phyloP scores from a whole-genome alignment of 2,797 vertebrate genomes.

The Phrynocephalus guinanensis region DNA sequence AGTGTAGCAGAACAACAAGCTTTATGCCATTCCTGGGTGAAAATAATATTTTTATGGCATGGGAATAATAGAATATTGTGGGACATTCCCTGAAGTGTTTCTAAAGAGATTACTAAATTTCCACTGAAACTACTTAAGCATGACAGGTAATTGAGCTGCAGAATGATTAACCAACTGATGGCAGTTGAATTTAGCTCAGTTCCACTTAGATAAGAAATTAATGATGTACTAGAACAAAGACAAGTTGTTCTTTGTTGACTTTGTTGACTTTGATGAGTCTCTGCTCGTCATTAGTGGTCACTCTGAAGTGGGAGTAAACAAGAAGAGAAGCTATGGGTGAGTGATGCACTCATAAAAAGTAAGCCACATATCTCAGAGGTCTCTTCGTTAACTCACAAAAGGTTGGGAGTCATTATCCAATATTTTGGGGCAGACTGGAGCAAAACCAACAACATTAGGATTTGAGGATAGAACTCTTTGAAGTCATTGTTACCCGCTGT shows the following conservation, averaged over 20 bases:
- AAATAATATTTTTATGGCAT: neutral
- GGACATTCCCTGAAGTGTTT: slow-evolving; percentile 22
- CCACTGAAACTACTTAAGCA: slow-evolving; percentile 40
- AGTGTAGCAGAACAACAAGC: neutral
- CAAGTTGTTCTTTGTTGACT: too few relatives aligned
- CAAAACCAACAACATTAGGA: slow-evolving; percentile 49
- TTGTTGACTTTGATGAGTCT: neutral
- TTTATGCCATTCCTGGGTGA: neutral
- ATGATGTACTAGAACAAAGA: slow-evolving; percentile 42
- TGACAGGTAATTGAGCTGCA: slow-evolving; percentile 43
- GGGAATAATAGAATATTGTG: neutral
- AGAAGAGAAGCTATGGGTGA: slow-evolving; percentile 47
- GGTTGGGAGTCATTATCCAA: slow-evolving; percentile 52
- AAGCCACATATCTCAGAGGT: slow-evolving; percentile 47
- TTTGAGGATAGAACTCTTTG: slow-evolving; percentile 51
- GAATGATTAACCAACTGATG: slow-evolving; percentile 34
- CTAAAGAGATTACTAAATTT: slow-evolving; percentile 40
- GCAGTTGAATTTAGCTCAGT: slow-evolving; percentile 36
- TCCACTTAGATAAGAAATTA: slow-evolving; percentile 36
- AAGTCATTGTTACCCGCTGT: slow-evolving; percentile 53
- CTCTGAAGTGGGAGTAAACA: slow-evolving; percentile 40
- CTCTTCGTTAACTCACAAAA: slow-evolving; percentile 43
- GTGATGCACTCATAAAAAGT: slow-evolving; percentile 46
- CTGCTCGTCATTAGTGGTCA: slow-evolving; percentile 11
- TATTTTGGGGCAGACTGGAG: slow-evolving; percentile 45